Evolutionary conservation across 2,113 vertebrate genomes (phyloP).

Genomic region (Oophaga pumilio): DNA sequence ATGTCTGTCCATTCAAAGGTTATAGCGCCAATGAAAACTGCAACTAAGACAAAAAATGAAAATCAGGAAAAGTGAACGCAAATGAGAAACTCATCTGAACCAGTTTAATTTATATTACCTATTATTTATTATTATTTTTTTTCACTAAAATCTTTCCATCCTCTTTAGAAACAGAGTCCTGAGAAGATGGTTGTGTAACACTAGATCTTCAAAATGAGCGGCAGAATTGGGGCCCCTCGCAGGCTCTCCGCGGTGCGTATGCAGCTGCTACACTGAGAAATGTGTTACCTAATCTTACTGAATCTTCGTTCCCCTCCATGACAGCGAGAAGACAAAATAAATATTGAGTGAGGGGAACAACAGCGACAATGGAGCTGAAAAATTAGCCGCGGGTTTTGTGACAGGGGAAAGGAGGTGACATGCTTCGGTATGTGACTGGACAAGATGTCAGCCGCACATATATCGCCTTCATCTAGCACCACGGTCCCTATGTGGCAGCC

Average conservation of each 20-base stretch:
- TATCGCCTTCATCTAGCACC: conserved; percentile 70
- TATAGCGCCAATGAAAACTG: too few relatives aligned
- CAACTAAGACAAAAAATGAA: too few relatives aligned
- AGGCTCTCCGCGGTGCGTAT: not conserved
- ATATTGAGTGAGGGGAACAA: conserved; percentile 61
- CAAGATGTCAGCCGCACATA: conserved; percentile 77
- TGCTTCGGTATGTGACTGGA: conserved; percentile 74
- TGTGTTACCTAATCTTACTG: not conserved
- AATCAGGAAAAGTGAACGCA: too few relatives aligned
- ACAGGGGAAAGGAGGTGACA: conserved; percentile 67
- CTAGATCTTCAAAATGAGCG: not conserved
- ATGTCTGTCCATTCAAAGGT: too few relatives aligned
- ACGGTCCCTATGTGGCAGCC: conserved; percentile 71
- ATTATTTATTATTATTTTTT: not conserved
- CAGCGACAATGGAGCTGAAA: conserved; percentile 61
- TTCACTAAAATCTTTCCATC: not conserved
- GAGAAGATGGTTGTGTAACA: not conserved
- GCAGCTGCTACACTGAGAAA: not conserved
- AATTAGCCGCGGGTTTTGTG: conserved; percentile 68
- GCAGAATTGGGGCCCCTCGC: not conserved
- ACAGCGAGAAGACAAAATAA: conserved; percentile 64
- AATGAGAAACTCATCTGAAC: too few relatives aligned
- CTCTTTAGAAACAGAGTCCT: not conserved
- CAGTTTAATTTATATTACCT: too few relatives aligned
- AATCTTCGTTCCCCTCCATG: conserved; percentile 47